Conservation (phyloP, 2,888 invertebrate species). For the Tribolium freemani region DNA sequence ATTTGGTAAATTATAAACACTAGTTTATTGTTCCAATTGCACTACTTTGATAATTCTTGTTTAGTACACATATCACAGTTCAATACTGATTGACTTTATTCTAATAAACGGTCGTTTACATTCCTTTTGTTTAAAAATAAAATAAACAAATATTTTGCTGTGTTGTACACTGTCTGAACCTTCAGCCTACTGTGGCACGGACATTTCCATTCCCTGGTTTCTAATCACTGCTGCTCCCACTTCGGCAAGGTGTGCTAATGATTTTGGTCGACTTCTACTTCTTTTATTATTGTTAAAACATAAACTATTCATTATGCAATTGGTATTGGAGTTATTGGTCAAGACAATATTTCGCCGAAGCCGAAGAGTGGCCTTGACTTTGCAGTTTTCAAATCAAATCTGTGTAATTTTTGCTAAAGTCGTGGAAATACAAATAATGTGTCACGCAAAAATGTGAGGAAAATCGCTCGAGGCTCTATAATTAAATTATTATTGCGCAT, state of each 20-base stretch:
- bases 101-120: constrained; percentile 14
- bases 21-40: neutral
- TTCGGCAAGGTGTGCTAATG: constrained; percentile 34
- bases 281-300: constrained; percentile 18
- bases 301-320: neutral
- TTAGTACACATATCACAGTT: constrained; percentile 25
- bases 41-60: constrained; percentile 1
- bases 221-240: constrained; percentile 29
- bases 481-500: too few species aligned
- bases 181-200: constrained; percentile 23
- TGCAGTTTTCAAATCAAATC: too few species aligned
- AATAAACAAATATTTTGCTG: neutral
- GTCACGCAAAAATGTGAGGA: too few species aligned
- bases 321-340: neutral
- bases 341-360: neutral
- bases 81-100: constrained; percentile 26
- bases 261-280: neutral
- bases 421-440: too few species aligned
- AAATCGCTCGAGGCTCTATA: too few species aligned
- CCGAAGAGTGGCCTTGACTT: neutral
- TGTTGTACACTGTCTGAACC: constrained; percentile 27
- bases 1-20: neutral
- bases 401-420: too few species aligned
- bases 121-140: constrained; percentile 8
- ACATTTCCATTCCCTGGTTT: constrained; percentile 19